Conservation (phyloP, 1,140 invertebrate genomes). For the Elymnias hypermnestra region DNA sequence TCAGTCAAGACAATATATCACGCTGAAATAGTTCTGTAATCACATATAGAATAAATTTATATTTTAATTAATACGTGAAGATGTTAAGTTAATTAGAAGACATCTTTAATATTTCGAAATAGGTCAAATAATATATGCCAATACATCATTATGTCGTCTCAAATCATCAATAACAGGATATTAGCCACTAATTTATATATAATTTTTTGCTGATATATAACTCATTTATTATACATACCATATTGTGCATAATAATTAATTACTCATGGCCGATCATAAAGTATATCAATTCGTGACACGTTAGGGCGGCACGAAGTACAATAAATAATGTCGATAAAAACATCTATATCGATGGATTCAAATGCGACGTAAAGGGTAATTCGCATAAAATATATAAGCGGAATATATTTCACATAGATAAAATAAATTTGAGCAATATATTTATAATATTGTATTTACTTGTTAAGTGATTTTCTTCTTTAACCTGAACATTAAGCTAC, state of each 20-base stretch:
- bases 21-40: conserved; percentile 6
- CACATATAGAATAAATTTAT: conserved; percentile 7
- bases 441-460: no score
- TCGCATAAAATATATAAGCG: no score
- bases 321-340: conserved; percentile 1
- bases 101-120: conserved; percentile 4
- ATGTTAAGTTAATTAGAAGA: conserved; percentile 10
- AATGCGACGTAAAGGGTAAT: no score
- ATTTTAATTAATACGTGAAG: conserved; percentile 3
- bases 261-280: conserved; percentile 1
- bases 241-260: conserved; percentile 12
- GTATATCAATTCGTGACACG: background rate
- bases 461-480: no score
- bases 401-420: no score
- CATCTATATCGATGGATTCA: no score
- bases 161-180: conserved; percentile 10
- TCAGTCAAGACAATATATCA: conserved; percentile 8
- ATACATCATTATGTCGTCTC: conserved; percentile 4
- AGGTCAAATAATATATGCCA: background rate
- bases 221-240: conserved; percentile 8
- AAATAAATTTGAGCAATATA: no score
- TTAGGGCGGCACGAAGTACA: background rate
- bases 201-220: conserved; percentile 9
- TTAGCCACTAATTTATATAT: conserved; percentile 2
- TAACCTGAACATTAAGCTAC: no score